Base-by-base conservation (phyloP, 2,113 vertebrate genomes). In the Morone saxatilis region DNA sequence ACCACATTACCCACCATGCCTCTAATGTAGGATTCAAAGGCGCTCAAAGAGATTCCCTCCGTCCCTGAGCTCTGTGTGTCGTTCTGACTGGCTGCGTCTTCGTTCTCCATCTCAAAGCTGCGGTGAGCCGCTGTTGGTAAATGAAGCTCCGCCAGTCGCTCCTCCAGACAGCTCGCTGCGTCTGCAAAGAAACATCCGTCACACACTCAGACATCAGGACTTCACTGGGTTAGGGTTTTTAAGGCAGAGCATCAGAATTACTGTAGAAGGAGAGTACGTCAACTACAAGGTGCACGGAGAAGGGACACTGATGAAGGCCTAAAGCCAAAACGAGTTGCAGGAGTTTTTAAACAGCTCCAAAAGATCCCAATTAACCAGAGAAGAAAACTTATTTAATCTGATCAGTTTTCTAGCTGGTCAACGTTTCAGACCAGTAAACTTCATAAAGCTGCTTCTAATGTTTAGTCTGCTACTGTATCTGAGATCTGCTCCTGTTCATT, bases 11-110 rank as follows among this genome's bases (percentile, higher is more conserved):
- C 81, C 89, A 95, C 95, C 89, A 92, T 88, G 74, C 79, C 38
- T 65, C 89, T 91, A 1, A 91, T 22, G 82, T 93, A 95, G 38
- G 80, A 86, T 0, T 91, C 90, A 10, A 94, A 95, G 45, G 89
- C 90, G 9, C 84, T 89, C 20, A 74, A 0, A 5, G 90, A 83
- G 5, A 77, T 8, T 0, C 41, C 68, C 9, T 90, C 90, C 0
- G 61, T 25, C 17, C 78, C 87, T 0, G 91, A 91, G 59, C 88
- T 88, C 19, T 20, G 80, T 0, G 31, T 4, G 43, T 87, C 87
- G 3, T 85, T 91, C 70, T 54, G 76, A 43, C 82, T 67, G 4
- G 38, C 53, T 0, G 6, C 7, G 6, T 90, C 91, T 17, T 93
- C 91, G 19, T 53, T 76, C 56, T 87, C 92, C 0, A 67, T 51